phyloP scores from a whole-genome alignment of 2,888 invertebrate species.

The Archaeoteleia sp. region DNA sequence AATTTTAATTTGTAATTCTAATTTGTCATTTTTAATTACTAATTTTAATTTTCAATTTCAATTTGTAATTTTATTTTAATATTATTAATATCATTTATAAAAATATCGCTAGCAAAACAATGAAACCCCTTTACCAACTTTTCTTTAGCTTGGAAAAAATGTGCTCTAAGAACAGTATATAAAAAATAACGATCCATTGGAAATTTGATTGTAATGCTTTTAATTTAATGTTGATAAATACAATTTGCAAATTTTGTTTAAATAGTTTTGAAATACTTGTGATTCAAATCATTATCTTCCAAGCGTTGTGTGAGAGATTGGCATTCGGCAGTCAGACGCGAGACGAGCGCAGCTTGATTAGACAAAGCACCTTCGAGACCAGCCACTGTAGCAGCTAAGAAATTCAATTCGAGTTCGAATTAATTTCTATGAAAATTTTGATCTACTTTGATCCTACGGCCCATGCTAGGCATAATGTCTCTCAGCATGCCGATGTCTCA shows the following conservation, averaged over 20 bases:
- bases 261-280: conserved; percentile 81
- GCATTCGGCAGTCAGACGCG: conserved; percentile 92
- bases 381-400: conserved; percentile 91
- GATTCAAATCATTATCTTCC: conserved; percentile 90
- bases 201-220: too few relatives aligned
- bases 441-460: conserved; percentile 50
- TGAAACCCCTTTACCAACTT: conserved; percentile 44
- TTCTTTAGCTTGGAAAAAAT: too few relatives aligned
- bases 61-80: too few relatives aligned
- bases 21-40: too few relatives aligned
- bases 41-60: neutral
- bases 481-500: conserved; percentile 71
- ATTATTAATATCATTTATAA: too few relatives aligned
- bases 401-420: conserved; percentile 64
- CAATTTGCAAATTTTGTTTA: conserved; percentile 12
- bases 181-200: too few relatives aligned
- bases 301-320: conserved; percentile 91
- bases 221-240: too few relatives aligned
- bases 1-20: too few relatives aligned
- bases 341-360: conserved; percentile 94
- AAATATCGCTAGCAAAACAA: too few relatives aligned
- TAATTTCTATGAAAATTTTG: conserved; percentile 53
- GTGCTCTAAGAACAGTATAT: too few relatives aligned
- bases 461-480: conserved; percentile 72
- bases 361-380: conserved; percentile 93